phyloP scores from a whole-genome alignment of 2,888 invertebrate species.

The Drosophila dives region DNA sequence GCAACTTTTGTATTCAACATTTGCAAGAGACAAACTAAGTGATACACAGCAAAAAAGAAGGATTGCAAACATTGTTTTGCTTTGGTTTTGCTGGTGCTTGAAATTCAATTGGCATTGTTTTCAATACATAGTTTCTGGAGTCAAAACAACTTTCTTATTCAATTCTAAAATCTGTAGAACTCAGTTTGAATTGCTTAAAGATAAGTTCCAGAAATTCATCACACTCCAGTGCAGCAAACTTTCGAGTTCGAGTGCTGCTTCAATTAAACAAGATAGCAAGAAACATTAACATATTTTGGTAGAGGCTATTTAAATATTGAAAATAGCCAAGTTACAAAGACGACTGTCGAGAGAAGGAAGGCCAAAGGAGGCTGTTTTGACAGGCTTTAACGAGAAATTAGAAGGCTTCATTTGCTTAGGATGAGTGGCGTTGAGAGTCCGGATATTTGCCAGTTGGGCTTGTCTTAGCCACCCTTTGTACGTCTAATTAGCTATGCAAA shows the following conservation, averaged over 20 bases:
- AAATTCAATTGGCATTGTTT: not conserved
- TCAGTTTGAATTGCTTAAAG: not conserved
- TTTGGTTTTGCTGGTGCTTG: not conserved
- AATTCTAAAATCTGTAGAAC: not conserved
- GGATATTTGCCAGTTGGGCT: constrained; percentile 39
- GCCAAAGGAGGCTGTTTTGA: not conserved
- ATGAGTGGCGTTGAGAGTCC: constrained; percentile 5
- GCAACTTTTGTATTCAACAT: constrained; percentile 34
- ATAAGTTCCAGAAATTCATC: not conserved
- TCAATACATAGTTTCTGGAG: not conserved
- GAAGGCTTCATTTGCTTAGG: constrained; percentile 43
- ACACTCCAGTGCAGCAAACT: not conserved
- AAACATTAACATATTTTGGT: constrained; percentile 18
- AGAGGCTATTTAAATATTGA: constrained; percentile 20
- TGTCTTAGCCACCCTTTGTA: constrained; percentile 30
- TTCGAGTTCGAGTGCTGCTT: not conserved
- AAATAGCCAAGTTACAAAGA: constrained; percentile 4
- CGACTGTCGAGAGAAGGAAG: not conserved
- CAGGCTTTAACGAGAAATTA: constrained; percentile 39
- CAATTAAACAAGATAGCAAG: constrained; percentile 11
- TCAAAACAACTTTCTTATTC: not conserved
- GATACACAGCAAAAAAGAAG: not conserved
- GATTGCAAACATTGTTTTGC: not conserved
- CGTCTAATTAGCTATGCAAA: constrained; percentile 76
- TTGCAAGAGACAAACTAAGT: constrained; percentile 10